Evolutionary conservation across 2,888 invertebrate species (phyloP).

Genomic region (Dione juno): DNA sequence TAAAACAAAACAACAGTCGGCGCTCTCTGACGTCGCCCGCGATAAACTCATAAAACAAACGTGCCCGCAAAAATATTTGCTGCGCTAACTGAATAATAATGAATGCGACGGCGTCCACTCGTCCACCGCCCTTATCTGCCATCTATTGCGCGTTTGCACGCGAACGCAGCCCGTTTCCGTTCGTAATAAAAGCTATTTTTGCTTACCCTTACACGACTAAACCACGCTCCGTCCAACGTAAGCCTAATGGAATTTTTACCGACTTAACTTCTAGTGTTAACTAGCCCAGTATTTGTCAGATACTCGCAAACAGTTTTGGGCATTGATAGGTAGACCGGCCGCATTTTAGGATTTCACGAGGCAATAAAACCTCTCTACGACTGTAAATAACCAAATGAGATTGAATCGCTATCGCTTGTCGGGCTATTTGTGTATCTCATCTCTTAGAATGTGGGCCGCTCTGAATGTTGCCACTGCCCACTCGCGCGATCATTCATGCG

Average conservation of each 20-base stretch:
- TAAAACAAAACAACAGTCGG: conserved; percentile 56
- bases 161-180: conserved; percentile 38
- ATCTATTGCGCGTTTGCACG: conserved; percentile 33
- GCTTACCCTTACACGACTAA: conserved; percentile 29
- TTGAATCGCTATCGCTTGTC: conserved; percentile 22
- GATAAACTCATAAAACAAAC: conserved; percentile 52
- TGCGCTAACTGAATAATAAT: conserved; percentile 69
- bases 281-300: conserved; percentile 34
- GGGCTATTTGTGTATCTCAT: conserved; percentile 36
- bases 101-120: conserved; percentile 50
- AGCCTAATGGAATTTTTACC: conserved; percentile 45
- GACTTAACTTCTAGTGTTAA: conserved; percentile 38
- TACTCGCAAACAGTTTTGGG: conserved; percentile 5
- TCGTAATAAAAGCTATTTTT: conserved; percentile 41
- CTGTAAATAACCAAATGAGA: conserved; percentile 27
- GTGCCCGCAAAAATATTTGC: conserved; percentile 63
- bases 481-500: conserved; percentile 32
- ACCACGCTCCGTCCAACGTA: conserved; percentile 21
- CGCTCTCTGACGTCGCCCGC: conserved; percentile 44
- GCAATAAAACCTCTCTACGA: conserved; percentile 13
- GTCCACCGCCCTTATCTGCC: conserved; percentile 40
- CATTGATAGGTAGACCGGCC: not conserved
- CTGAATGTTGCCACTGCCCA: conserved; percentile 34
- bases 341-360: conserved; percentile 14
- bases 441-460: conserved; percentile 32